These are phyloP conservation scores for Ophraella communa DNA, from an alignment of 2,888 invertebrate species.

Conservation along the genomic window DNA sequence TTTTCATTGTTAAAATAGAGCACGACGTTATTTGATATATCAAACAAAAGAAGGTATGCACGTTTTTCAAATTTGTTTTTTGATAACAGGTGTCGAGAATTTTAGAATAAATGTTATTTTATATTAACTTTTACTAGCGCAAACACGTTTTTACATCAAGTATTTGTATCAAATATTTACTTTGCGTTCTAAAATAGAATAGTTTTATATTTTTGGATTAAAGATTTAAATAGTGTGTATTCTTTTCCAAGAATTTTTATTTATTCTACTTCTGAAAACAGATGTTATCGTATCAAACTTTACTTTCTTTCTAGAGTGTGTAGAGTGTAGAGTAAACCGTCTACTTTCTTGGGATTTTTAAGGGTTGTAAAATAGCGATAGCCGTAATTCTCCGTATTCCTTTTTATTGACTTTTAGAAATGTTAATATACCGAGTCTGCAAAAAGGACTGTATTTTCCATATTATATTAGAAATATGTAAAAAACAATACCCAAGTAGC, in stretches of 20 bases:
- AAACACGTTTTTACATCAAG: constrained; percentile 39
- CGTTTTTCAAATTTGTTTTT: constrained; percentile 32
- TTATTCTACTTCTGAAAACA: not conserved
- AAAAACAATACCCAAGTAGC: too few relatives aligned
- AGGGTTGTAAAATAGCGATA: constrained; percentile 12
- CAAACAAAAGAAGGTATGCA: not conserved
- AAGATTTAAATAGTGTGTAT: not conserved
- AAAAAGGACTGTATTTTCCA: too few relatives aligned
- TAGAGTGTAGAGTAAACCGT: constrained; percentile 8
- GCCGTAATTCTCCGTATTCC: constrained; percentile 5
- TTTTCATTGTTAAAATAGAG: not conserved
- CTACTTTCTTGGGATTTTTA: constrained; percentile 14
- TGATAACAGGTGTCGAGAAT: constrained; percentile 38
- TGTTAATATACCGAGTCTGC: not conserved
- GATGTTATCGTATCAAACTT: constrained; percentile 2
- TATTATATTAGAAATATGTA: too few relatives aligned
- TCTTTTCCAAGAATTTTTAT: constrained; percentile 17
- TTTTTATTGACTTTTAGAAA: constrained; percentile 2
- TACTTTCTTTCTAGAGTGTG: constrained; percentile 15
- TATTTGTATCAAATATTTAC: constrained; percentile 40
- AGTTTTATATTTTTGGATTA: constrained; percentile 22
- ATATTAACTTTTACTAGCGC: constrained; percentile 40
- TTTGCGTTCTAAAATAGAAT: constrained; percentile 29
- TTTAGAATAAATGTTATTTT: constrained; percentile 44
- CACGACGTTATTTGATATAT: too few relatives aligned